phyloP scores from a whole-genome alignment of 1,140 invertebrate species.

The Procambarus clarkii region DNA sequence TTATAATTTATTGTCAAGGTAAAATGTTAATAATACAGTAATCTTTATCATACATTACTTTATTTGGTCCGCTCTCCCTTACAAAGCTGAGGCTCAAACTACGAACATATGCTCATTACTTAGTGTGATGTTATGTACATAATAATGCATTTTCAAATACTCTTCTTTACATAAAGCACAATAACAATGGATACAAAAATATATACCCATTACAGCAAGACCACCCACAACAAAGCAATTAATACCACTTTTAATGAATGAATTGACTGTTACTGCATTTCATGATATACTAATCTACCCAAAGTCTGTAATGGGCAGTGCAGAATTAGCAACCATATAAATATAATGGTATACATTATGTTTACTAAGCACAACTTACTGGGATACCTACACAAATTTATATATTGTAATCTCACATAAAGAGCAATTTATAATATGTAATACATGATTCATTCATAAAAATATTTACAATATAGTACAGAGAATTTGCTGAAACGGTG shows the following conservation, averaged over 20 bases:
- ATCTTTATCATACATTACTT: conserved; percentile 25
- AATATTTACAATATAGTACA: conserved; percentile 67
- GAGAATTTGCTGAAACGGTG: conserved; percentile 5
- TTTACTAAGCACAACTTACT: conserved; percentile 13
- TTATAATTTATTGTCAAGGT: too few relatives aligned
- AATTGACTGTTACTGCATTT: not conserved
- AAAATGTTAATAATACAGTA: not conserved
- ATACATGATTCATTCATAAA: conserved; percentile 47
- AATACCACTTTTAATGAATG: conserved; percentile 5
- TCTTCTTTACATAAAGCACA: conserved; percentile 44
- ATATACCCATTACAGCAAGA: conserved; percentile 45
- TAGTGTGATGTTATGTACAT: conserved; percentile 51
- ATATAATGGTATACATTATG: conserved; percentile 3
- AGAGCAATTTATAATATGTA: conserved; percentile 31
- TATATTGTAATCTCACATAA: not conserved
- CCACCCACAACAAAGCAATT: conserved; percentile 29
- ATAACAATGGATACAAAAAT: conserved; percentile 52
- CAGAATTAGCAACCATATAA: conserved; percentile 6
- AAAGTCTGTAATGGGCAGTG: conserved; percentile 1
- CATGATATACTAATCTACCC: conserved; percentile 11
- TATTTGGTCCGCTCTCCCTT: conserved; percentile 65
- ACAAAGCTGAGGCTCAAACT: conserved; percentile 65
- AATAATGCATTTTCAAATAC: conserved; percentile 25
- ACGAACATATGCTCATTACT: conserved; percentile 29
- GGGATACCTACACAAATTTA: conserved; percentile 9